A percentile compares a stretch with the other conserved stretches of the same genome.
Conservation (phyloP, 2,797 vertebrate genomes). For the Anguilla anguilla region DNA sequence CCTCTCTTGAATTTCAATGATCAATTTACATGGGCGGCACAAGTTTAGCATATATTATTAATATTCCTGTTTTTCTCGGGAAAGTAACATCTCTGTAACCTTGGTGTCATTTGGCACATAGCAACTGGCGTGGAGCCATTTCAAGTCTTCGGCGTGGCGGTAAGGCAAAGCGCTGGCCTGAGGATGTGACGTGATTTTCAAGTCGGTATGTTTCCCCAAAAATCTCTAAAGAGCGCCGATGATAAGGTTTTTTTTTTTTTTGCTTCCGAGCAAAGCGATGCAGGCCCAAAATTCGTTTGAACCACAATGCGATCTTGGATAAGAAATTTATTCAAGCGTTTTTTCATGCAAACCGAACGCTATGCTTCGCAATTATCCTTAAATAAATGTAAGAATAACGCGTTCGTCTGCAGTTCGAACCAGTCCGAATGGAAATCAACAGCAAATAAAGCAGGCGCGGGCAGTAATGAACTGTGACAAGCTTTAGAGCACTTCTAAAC, state of each 20-base stretch:
- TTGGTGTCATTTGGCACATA: constrained; percentile 66
- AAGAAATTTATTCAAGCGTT: background rate
- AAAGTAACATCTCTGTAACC: constrained; percentile 65
- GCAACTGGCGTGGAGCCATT: background rate
- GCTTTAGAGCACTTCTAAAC: constrained; percentile 1
- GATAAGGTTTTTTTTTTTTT: background rate
- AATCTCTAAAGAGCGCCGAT: background rate
- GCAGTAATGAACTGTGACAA: constrained; percentile 28
- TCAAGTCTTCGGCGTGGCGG: background rate
- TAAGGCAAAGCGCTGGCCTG: background rate
- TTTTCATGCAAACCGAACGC: background rate
- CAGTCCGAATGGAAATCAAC: background rate
- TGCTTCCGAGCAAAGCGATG: background rate
- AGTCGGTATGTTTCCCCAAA: background rate
- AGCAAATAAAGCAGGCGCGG: background rate
- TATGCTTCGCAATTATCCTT: background rate
- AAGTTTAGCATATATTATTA: constrained; percentile 82
- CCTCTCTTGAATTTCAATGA: constrained; percentile 78
- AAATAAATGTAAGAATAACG: background rate
- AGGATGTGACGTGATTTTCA: constrained; percentile 12
- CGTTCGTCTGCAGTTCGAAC: background rate
- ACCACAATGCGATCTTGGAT: background rate
- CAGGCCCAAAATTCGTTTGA: background rate
- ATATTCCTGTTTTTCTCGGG: constrained; percentile 73
- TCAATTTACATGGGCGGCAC: constrained; percentile 71